Evolutionary conservation across 2,113 vertebrate species (phyloP).

Genomic region (Sceloporus undulatus): DNA sequence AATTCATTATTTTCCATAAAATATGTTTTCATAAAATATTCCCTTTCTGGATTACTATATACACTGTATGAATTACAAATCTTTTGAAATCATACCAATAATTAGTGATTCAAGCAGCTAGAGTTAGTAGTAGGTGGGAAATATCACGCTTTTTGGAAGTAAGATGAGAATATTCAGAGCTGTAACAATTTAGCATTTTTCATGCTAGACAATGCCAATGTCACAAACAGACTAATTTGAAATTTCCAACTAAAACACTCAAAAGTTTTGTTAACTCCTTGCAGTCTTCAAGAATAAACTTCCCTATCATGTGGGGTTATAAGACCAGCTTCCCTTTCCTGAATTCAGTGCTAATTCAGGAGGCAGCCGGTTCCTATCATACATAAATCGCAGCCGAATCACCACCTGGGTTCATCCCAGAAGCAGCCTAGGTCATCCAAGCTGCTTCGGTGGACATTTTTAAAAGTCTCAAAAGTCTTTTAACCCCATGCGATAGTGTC

Average conservation of each 20-base stretch:
- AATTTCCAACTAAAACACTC: not conserved
- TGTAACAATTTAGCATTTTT: constrained; percentile 65
- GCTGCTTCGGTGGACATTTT: too few species aligned
- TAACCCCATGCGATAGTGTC: too few species aligned
- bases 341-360: too few species aligned
- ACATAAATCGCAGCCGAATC: too few species aligned
- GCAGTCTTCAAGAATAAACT: not conserved
- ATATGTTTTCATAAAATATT: not conserved
- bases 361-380: too few species aligned
- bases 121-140: constrained; percentile 64
- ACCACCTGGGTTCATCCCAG: too few species aligned
- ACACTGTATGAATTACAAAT: not conserved
- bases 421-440: too few species aligned
- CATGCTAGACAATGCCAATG: constrained; percentile 31
- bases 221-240: constrained; percentile 27
- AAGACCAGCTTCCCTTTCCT: too few species aligned
- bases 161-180: constrained; percentile 65
- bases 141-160: constrained; percentile 61
- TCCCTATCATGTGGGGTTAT: too few species aligned
- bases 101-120: constrained; percentile 48
- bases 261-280: constrained; percentile 47
- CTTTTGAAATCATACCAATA: constrained; percentile 33
- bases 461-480: too few species aligned
- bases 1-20: not conserved
- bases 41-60: constrained; percentile 3